Percentiles rank a stretch among this genome's conserved stretches.
These are phyloP conservation scores for Syritta pipiens DNA, from an alignment of 2,888 invertebrate species.

Conservation along the genomic window DNA sequence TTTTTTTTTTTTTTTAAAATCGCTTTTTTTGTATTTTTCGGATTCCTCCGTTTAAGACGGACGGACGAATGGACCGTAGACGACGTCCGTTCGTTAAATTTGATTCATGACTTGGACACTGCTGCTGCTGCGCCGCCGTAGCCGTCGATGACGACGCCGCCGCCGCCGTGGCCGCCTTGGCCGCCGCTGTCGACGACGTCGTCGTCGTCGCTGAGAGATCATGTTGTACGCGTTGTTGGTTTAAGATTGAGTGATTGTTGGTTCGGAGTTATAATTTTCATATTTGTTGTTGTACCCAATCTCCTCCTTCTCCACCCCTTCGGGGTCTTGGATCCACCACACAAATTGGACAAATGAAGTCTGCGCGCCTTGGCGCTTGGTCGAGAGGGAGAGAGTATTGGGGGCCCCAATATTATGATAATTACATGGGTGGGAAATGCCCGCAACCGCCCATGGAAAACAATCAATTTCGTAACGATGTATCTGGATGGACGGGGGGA, in stretches of 20 bases:
- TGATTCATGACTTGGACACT: slow-evolving; percentile 76
- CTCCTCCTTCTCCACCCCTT: background rate
- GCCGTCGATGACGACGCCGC: background rate
- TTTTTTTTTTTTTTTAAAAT: slow-evolving; percentile 16
- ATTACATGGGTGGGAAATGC: slow-evolving; percentile 69
- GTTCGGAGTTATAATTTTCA: slow-evolving; percentile 79
- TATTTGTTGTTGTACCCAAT: slow-evolving; percentile 73
- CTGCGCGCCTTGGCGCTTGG: slow-evolving; percentile 48
- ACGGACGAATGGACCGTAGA: slow-evolving; percentile 69
- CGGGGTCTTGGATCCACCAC: slow-evolving; percentile 9
- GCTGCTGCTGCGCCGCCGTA: slow-evolving; percentile 16
- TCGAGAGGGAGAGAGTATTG: slow-evolving; percentile 16
- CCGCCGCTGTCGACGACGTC: background rate
- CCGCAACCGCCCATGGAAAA: slow-evolving; percentile 68
- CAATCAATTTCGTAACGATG: slow-evolving; percentile 61
- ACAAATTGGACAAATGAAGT: slow-evolving; percentile 73
- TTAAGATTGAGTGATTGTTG: slow-evolving; percentile 79
- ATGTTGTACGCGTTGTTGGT: slow-evolving; percentile 68
- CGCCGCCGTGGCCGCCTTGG: slow-evolving; percentile 15
- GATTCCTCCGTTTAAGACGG: slow-evolving; percentile 50
- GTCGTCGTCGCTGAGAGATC: slow-evolving; percentile 64
- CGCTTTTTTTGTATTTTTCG: background rate
- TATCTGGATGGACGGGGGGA: slow-evolving; percentile 6
- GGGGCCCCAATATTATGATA: slow-evolving; percentile 64
- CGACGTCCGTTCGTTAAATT: slow-evolving; percentile 78